Percentiles rank a stretch among this genome's conserved stretches.
Evolutionary conservation across 1,140 invertebrate species (phyloP).

Genomic region (Pogonognathellus flavescens): DNA sequence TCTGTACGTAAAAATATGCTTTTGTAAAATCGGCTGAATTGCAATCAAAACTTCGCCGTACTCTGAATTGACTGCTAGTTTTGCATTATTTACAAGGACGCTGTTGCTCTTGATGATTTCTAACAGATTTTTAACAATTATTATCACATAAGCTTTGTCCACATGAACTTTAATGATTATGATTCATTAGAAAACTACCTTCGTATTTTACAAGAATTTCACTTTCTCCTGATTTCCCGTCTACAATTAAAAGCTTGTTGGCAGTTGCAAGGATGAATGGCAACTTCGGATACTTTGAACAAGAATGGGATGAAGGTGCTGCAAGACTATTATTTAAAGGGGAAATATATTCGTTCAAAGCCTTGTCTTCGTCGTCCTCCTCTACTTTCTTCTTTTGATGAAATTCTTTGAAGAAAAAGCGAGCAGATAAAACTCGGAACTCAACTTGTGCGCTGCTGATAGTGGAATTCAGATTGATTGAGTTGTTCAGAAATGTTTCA

Average conservation of each 20-base stretch:
- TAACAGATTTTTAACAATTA: not conserved
- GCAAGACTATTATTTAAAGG: conserved; percentile 7
- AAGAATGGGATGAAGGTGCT: not conserved
- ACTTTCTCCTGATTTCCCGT: conserved; percentile 57
- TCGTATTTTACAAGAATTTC: conserved; percentile 44
- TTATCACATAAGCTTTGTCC: not conserved
- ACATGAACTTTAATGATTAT: not conserved
- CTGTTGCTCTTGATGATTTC: conserved; percentile 23
- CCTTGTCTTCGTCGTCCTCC: not conserved
- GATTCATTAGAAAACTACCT: conserved; percentile 29
- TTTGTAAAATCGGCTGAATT: conserved; percentile 53
- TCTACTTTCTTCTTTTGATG: not conserved
- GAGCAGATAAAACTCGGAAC: conserved; percentile 43
- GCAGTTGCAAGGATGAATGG: conserved; percentile 47
- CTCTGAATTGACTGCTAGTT: conserved; percentile 9
- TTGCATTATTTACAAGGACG: conserved; percentile 5
- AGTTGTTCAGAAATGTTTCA: not conserved
- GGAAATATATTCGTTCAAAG: not conserved
- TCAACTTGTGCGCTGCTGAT: conserved; percentile 4
- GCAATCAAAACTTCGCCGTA: conserved; percentile 6
- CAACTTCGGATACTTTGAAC: conserved; percentile 51
- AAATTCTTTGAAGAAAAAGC: conserved; percentile 39
- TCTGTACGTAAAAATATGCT: conserved; percentile 40
- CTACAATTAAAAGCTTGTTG: conserved; percentile 54
- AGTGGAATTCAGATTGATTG: not conserved